phyloP scores from a whole-genome alignment of 2,888 invertebrate species.

The Cheilosia vernalis region DNA sequence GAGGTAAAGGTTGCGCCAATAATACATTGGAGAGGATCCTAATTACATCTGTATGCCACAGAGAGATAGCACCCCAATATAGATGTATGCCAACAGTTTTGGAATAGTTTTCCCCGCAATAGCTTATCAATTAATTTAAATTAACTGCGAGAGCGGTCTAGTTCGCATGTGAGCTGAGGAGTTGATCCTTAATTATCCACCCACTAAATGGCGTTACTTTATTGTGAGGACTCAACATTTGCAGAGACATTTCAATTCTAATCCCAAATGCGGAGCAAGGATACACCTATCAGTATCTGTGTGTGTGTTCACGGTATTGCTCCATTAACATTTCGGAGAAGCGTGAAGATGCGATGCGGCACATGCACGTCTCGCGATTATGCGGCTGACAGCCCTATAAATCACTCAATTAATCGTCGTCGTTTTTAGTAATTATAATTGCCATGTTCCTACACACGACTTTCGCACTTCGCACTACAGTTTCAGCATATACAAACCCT shows the following conservation, averaged over 20 bases:
- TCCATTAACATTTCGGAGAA: conserved; percentile 66
- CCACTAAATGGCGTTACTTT: conserved; percentile 49
- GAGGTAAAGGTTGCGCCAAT: conserved; percentile 62
- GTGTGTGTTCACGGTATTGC: conserved; percentile 40
- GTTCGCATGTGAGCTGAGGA: conserved; percentile 30
- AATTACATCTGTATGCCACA: conserved; percentile 67
- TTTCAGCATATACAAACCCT: background rate
- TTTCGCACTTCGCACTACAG: conserved; percentile 58
- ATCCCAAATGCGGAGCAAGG: conserved; percentile 40
- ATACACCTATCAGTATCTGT: background rate
- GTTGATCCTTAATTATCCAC: conserved; percentile 75
- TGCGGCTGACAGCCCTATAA: conserved; percentile 74
- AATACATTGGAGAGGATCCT: conserved; percentile 27
- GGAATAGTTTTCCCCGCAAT: conserved; percentile 65
- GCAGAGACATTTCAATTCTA: conserved; percentile 64
- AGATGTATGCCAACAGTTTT: conserved; percentile 24
- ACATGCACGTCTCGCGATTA: conserved; percentile 72
- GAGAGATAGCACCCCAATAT: conserved; percentile 57
- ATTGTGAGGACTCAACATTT: conserved; percentile 36
- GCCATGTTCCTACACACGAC: conserved; percentile 73
- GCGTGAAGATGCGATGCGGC: conserved; percentile 63
- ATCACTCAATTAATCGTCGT: conserved; percentile 77
- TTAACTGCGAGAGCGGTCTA: conserved; percentile 72
- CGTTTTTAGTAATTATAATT: conserved; percentile 76
- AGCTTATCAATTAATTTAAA: conserved; percentile 77